A percentile compares a stretch with the other conserved stretches of the same genome.
These are phyloP conservation scores for Acridotheres tristis DNA, from an alignment of 2,797 vertebrate species.

Conservation along the genomic window DNA sequence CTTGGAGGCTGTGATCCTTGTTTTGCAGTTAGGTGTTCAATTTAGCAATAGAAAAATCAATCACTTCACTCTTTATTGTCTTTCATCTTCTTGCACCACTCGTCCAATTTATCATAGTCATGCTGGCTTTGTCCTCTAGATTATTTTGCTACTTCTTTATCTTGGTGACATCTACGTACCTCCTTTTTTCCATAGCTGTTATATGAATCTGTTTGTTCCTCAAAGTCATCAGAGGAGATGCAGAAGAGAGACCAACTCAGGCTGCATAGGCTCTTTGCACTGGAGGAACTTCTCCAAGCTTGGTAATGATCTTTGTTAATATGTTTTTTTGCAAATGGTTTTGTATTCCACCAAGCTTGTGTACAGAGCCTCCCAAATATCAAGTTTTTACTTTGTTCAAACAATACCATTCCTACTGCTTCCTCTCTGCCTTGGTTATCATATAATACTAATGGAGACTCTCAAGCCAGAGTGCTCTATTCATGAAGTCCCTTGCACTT, in stretches of 20 bases:
- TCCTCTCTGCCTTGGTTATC: not conserved
- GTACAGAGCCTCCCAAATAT: not conserved
- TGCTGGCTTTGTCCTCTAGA: not conserved
- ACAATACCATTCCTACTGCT: not conserved
- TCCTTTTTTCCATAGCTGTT: not conserved
- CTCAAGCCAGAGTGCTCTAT: not conserved
- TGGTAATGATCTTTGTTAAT: not conserved
- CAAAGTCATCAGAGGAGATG: not conserved
- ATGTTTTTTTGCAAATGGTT: not conserved
- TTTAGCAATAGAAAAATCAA: not conserved
- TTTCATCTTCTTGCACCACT: not conserved
- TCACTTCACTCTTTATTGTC: not conserved
- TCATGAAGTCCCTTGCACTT: not conserved
- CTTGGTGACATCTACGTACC: not conserved
- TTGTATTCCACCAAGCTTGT: not conserved
- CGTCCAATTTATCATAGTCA: conserved; percentile 14
- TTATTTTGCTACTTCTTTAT: not conserved
- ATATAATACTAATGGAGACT: not conserved
- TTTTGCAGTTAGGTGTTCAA: not conserved
- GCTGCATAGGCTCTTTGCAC: not conserved
- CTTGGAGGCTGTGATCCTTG: not conserved
- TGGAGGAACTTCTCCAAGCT: not conserved
- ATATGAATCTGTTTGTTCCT: not conserved
- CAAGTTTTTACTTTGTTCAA: not conserved
- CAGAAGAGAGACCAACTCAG: not conserved